Conservation (phyloP, 2,797 vertebrate species). For the Poeciliopsis gracilis region DNA sequence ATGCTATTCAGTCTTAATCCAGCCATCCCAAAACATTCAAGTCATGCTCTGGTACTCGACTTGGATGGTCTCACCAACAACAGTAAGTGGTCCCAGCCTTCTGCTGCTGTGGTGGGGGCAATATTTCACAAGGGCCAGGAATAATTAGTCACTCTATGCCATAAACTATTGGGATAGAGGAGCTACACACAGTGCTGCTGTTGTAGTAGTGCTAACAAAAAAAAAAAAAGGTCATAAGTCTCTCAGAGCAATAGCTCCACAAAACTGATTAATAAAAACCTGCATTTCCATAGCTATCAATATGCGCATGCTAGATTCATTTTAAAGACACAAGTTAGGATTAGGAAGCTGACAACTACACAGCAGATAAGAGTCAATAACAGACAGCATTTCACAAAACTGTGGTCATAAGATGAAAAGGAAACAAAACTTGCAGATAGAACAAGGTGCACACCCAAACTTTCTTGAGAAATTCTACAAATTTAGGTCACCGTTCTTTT, state of each 20-base stretch:
- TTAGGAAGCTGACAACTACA: neutral
- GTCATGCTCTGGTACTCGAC: constrained; percentile 43
- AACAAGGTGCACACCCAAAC: neutral
- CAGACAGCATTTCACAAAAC: neutral
- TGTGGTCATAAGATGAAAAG: neutral
- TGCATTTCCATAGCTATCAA: neutral
- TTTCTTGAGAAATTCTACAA: neutral
- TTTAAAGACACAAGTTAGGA: neutral
- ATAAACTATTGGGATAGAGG: neutral
- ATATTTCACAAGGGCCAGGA: neutral
- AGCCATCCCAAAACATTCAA: constrained; percentile 60
- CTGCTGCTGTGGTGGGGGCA: neutral
- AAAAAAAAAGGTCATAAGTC: neutral
- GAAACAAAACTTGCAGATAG: neutral
- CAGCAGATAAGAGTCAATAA: neutral
- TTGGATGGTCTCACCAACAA: constrained; percentile 8
- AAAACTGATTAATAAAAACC: neutral
- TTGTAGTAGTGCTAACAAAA: neutral
- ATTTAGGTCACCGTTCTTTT: neutral
- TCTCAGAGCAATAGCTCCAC: neutral
- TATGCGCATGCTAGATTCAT: neutral
- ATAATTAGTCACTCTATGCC: neutral
- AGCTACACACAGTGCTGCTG: neutral
- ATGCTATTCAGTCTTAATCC: constrained; percentile 62
- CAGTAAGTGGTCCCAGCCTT: neutral